These are phyloP conservation scores for Stictonetta naevosa DNA, from an alignment of 2,113 vertebrate species.

Conservation along the genomic window DNA sequence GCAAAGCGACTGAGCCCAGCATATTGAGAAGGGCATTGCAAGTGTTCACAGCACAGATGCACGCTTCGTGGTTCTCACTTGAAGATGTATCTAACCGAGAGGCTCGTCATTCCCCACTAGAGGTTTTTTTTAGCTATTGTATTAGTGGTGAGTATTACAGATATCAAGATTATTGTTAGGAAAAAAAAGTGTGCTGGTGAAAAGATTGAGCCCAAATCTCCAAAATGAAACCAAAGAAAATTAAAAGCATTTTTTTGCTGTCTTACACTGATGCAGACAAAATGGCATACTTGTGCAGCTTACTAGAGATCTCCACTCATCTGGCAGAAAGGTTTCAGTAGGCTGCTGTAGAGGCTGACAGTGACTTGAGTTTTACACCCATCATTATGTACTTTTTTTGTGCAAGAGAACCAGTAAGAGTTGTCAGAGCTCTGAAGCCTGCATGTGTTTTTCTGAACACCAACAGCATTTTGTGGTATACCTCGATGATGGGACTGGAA, in stretches of 20 bases:
- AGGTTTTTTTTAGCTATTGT: not conserved
- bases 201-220: not conserved
- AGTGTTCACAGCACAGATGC: not conserved
- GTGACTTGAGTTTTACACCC: not conserved
- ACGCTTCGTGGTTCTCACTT: not conserved
- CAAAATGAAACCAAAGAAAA: not conserved
- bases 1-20: not conserved
- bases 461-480: rapidly evolving
- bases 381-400: not conserved
- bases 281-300: not conserved
- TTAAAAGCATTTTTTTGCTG: not conserved
- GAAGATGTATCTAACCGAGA: not conserved
- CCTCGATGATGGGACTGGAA: not conserved
- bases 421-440: not conserved
- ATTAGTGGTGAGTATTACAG: not conserved
- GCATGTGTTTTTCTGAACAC: too few species aligned
- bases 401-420: not conserved
- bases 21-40: not conserved
- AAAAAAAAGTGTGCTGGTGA: not conserved
- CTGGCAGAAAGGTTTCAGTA: not conserved
- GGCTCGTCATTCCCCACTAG: not conserved
- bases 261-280: not conserved
- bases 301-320: not conserved
- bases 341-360: not conserved
- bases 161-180: not conserved